Evolutionary conservation across 2,113 vertebrate genomes (phyloP), one percentile per base, ranked within the genome.

Genomic region (Indicator maculatus): DNA sequence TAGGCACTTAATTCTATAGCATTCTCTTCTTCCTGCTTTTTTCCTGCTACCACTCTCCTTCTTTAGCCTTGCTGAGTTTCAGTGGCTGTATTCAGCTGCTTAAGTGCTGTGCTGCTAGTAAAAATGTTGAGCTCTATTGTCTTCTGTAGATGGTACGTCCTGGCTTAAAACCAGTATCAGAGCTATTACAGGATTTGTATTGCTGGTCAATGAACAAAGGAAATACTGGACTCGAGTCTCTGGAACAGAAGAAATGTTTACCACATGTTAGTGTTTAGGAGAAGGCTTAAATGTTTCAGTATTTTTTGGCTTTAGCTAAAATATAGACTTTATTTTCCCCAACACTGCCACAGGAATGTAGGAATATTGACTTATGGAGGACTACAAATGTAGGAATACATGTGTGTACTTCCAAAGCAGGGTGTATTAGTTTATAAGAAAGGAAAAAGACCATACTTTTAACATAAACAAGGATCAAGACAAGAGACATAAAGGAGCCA

Each of bases 191-290:
- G 65, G 65, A 50, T 87, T 91, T 88, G 75, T 79, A 39, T n/a
- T 52, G n/a, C 72, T 70, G 56, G 60, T 83, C 85, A 84, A 64
- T 31, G 75, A 87, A 89, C 74, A 93, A 89, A 93, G 75, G 65
- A 87, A 93, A 95, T 23, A 17, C 70, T 89, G 9, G n/a, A n/a
- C 44, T 63, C 45, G 28, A 61, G 50, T 80, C 72, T 74, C 73
- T 76, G 72, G 5, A 63, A 70, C 67, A 86, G 87, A 84, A 87
- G 24, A 95, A 91, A 94, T 71, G 65, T 82, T 86, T 83, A 56
- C 81, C 95, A 96, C 52, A 36, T 95, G 93, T 84, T 47, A 56
- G 47, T 33, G 27, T 78, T 84, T 78, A 73, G 83, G 84, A 89
- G 70, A 79, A 83, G n/a, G 53, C 15, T 90, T 81, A 60, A 95